Evolutionary conservation across 2,888 invertebrate species (phyloP).

Genomic region (Andrena dorsata): DNA sequence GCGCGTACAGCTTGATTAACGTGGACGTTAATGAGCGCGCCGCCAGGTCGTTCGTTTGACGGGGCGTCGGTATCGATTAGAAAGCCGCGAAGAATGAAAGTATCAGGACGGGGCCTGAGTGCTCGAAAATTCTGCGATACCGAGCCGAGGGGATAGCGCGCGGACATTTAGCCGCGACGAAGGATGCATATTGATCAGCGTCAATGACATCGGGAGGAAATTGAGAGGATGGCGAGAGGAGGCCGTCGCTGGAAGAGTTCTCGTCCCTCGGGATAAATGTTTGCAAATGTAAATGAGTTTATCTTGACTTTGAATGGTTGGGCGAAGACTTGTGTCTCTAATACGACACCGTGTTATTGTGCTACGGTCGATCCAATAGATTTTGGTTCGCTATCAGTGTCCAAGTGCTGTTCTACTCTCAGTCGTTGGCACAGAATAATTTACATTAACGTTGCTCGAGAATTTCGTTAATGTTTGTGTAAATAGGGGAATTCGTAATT

Average conservation of each 20-base stretch:
- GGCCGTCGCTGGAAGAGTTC: background rate
- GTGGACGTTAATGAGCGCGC: constrained; percentile 75
- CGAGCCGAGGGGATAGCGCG: background rate
- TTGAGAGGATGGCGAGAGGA: background rate
- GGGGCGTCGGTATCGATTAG: constrained; percentile 73
- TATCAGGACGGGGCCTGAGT: constrained; percentile 22
- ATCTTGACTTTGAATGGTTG: background rate
- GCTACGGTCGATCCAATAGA: background rate
- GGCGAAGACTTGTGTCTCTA: background rate
- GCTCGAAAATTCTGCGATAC: constrained; percentile 28
- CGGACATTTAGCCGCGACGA: constrained; percentile 12
- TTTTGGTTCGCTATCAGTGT: background rate
- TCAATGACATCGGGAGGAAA: background rate
- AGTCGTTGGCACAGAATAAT: too few relatives aligned
- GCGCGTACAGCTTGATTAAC: constrained; percentile 73
- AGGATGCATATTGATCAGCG: constrained; percentile 14
- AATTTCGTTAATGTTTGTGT: too few relatives aligned
- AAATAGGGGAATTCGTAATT: too few relatives aligned
- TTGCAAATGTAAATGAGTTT: constrained; percentile 9
- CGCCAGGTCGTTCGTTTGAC: constrained; percentile 60
- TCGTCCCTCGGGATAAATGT: constrained; percentile 8
- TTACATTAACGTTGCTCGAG: too few relatives aligned
- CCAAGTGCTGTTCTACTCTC: too few relatives aligned
- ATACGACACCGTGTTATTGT: background rate
- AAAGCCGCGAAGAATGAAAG: constrained; percentile 38